These are phyloP conservation scores for Phalacrocorax brasilianus DNA, from an alignment of 2,113 vertebrate species.

Conservation along the genomic window DNA sequence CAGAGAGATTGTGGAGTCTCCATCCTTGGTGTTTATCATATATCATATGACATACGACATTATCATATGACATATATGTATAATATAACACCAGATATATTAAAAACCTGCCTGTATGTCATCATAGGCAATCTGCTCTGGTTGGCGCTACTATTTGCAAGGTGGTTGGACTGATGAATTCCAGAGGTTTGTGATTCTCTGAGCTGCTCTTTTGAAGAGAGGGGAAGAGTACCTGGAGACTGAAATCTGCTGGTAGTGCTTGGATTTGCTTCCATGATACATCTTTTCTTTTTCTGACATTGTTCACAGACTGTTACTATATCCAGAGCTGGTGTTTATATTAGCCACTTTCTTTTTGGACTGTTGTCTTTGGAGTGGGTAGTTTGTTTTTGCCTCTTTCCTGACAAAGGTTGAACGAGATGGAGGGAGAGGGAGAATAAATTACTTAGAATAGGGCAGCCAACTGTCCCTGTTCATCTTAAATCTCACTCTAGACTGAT, in stretches of 20 bases:
- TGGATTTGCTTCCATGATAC: not conserved
- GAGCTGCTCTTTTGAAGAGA: not conserved
- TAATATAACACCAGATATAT: not conserved
- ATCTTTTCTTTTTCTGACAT: not conserved
- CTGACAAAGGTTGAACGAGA: not conserved
- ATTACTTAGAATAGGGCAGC: not conserved
- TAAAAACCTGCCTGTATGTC: not conserved
- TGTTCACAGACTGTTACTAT: not conserved
- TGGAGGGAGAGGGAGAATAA: no score
- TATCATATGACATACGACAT: no score
- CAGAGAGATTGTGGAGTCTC: not conserved
- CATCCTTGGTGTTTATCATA: no score
- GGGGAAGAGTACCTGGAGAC: not conserved
- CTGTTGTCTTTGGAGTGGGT: not conserved
- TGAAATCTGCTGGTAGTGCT: not conserved
- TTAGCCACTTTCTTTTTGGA: not conserved
- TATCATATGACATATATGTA: no score
- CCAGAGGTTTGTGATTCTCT: not conserved
- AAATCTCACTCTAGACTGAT: not conserved
- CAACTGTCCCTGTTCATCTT: not conserved
- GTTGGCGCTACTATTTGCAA: not conserved
- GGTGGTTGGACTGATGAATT: not conserved
- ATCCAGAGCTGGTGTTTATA: not conserved
- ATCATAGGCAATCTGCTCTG: not conserved
- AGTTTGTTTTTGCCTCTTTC: not conserved